Evolutionary conservation across 2,888 invertebrate genomes (phyloP), one percentile per base, ranked within the genome.

Genomic region (Perizoma affinitatum): DNA sequence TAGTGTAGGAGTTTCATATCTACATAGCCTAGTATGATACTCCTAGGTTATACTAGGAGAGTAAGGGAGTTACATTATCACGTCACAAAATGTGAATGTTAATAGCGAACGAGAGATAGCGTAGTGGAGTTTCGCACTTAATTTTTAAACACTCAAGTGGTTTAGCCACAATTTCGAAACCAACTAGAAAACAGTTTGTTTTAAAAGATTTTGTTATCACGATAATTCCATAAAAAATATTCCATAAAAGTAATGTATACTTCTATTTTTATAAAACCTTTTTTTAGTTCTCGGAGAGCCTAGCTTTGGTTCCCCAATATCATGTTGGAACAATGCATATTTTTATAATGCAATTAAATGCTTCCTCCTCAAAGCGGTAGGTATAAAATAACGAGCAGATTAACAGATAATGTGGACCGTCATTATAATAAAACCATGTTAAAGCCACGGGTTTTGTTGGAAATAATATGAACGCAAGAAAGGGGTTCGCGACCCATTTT

Each of bases 351-450:
- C 33, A n/a, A 46, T 46, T 34, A 46, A 33, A 46, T 42, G 9
- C 35, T 35, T 34, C 5, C 35, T n/a, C 34, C 65, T 22, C 22
- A 22, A 22, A 22, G 22, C 22, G 22, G 22, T 22, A 22, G 22
- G 22, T 22, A 22, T 57, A 61, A 63, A 64, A 64, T 64, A 65
- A 58, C 61, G 45, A n/a, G 44, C 45, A 58, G 65, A 69, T 75
- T 69, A 59, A 66, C 69, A 66, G 63, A 63, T 67, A 65, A 71
- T 74, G 71, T 56, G 59, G 57, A 54, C 74, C 67, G 61, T 66
- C 68, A 69, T 78, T 72, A 75, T 73, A 70, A 69, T 70, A 68
- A 70, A 68, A 57, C 66, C 68, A 67, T 64, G 69, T 71, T 68
- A 60, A 65, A 62, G 65, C 66, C 66, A 68, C 54, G 46, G 63